Percentiles rank a stretch among this genome's conserved stretches.
These are phyloP conservation scores for Drosophila cracens DNA, from an alignment of 2,888 invertebrate genomes.

Conservation along the genomic window DNA sequence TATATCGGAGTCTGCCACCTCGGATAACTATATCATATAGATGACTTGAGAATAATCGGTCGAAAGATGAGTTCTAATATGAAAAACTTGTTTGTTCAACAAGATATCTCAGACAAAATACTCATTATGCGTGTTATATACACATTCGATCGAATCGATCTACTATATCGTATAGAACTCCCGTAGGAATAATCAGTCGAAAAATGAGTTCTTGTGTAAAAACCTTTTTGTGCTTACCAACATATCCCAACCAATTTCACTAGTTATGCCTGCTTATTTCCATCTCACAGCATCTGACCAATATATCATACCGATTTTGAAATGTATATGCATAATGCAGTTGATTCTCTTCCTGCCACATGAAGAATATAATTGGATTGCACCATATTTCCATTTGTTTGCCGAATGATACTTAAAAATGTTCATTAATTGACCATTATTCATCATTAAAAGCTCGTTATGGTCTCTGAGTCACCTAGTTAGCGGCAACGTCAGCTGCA, in stretches of 20 bases:
- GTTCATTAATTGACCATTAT: constrained; percentile 3
- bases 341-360: background rate
- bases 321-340: background rate
- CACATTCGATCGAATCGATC: background rate
- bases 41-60: background rate
- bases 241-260: background rate
- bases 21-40: background rate
- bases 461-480: constrained; percentile 24
- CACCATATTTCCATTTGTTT: background rate
- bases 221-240: background rate
- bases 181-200: background rate
- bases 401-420: constrained; percentile 3
- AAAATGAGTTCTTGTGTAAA: background rate
- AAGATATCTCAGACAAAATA: background rate
- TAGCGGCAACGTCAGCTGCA: background rate
- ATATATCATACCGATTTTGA: background rate
- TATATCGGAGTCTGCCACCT: background rate
- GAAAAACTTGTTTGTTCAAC: background rate
- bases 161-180: background rate
- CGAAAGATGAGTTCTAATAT: background rate
- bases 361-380: background rate
- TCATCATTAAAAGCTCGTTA: constrained; percentile 16
- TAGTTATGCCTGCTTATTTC: background rate
- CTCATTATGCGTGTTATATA: background rate
- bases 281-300: background rate